Percentiles rank a stretch among this genome's conserved stretches.
Evolutionary conservation across 2,113 vertebrate species (phyloP).

Genomic region (Australoheros scitulus): DNA sequence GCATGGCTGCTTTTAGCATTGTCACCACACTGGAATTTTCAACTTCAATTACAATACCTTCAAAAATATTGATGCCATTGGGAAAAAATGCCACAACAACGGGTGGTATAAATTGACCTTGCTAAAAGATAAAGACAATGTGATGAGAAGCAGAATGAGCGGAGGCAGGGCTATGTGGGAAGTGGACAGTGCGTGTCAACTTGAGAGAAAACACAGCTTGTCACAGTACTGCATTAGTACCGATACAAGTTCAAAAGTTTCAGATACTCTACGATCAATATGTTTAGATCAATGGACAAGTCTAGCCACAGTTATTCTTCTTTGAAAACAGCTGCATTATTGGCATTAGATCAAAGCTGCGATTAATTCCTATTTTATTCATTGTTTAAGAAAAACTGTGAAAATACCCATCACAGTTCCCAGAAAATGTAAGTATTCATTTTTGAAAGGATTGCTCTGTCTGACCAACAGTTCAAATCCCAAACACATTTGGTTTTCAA

Average conservation of each 20-base stretch:
- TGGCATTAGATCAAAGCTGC: neutral
- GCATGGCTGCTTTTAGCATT: neutral
- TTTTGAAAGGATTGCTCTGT: neutral
- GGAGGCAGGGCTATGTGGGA: neutral
- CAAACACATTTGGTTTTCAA: neutral
- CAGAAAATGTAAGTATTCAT: neutral
- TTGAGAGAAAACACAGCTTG: neutral
- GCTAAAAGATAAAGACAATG: neutral
- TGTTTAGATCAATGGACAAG: neutral
- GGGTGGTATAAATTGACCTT: neutral
- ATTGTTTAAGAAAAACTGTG: neutral
- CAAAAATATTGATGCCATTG: neutral
- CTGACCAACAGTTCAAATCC: neutral
- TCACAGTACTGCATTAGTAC: neutral
- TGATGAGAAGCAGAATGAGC: neutral
- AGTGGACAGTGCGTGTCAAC: neutral
- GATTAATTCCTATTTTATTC: neutral
- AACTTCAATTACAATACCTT: neutral
- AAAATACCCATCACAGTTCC: neutral
- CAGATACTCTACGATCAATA: neutral
- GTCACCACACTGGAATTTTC: neutral
- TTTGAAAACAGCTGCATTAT: neutral
- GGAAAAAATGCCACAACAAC: neutral
- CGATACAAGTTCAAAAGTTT: neutral
- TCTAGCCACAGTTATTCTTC: neutral